phyloP scores from a whole-genome alignment of 2,797 vertebrate genomes.

The Smutsia temminckii region DNA sequence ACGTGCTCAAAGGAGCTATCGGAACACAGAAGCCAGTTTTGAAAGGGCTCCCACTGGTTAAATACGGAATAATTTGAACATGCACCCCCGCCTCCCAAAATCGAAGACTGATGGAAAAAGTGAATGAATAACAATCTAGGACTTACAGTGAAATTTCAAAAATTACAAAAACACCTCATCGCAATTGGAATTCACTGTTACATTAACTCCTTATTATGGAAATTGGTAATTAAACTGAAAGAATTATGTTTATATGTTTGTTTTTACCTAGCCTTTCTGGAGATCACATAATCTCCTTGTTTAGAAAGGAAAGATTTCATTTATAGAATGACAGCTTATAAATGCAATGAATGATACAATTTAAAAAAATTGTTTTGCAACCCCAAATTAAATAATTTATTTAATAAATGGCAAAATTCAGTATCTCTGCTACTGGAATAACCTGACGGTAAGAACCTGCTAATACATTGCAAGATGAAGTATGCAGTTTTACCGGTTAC shows the following conservation, averaged over 20 bases:
- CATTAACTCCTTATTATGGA: neutral
- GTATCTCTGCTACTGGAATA: neutral
- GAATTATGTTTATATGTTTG: neutral
- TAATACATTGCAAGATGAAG: neutral
- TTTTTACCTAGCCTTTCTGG: neutral
- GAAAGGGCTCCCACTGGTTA: neutral
- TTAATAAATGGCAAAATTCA: constrained; percentile 44
- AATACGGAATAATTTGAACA: neutral
- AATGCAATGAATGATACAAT: neutral
- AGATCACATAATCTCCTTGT: neutral
- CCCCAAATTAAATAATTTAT: neutral
- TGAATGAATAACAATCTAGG: neutral
- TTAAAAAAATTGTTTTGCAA: neutral
- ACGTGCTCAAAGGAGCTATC: neutral
- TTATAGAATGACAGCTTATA: neutral
- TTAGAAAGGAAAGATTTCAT: constrained; percentile 1
- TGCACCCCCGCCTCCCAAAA: neutral
- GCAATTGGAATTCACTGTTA: neutral
- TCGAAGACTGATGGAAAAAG: neutral
- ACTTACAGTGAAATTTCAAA: neutral
- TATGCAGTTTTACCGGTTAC: neutral
- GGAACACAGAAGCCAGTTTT: constrained; percentile 3
- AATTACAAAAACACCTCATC: neutral
- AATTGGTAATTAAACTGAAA: constrained; percentile 10
- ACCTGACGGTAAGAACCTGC: neutral